These are phyloP conservation scores for Dasyurus viverrinus DNA, from an alignment of 2,113 vertebrate species.

Conservation along the genomic window DNA sequence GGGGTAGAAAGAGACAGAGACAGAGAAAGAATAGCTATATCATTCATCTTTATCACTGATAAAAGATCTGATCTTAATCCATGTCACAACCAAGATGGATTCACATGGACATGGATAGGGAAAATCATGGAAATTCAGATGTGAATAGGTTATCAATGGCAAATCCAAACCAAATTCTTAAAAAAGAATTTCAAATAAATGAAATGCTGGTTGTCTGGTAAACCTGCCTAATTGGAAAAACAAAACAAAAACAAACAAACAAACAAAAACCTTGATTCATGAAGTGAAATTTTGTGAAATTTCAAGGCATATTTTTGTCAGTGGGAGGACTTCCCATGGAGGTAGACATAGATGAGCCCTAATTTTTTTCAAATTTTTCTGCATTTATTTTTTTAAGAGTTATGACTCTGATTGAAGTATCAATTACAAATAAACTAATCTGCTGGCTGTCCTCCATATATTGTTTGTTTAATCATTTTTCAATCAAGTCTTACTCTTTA, in stretches of 20 bases:
- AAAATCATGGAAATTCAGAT: not conserved
- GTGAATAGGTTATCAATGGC: not conserved
- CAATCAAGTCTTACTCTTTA: too few species aligned
- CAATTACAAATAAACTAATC: not conserved
- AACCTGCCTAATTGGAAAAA: not conserved
- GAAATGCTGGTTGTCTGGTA: not conserved
- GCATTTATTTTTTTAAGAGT: not conserved
- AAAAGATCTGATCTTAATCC: not conserved
- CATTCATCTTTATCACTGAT: not conserved
- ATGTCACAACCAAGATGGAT: not conserved
- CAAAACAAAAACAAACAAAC: too few species aligned
- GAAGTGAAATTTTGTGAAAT: not conserved
- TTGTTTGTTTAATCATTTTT: too few species aligned
- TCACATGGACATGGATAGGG: not conserved
- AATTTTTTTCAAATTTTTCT: not conserved
- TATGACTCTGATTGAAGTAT: not conserved
- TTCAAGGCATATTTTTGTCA: not conserved
- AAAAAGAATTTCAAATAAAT: not conserved
- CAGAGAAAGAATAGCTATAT: not conserved
- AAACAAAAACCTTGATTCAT: not conserved
- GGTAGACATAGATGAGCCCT: not conserved
- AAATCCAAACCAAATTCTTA: not conserved
- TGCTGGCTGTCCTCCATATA: not conserved
- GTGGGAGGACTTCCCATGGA: not conserved
- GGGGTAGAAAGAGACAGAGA: not conserved